A percentile compares a stretch with the other conserved stretches of the same genome.
These are phyloP conservation scores for Zygogramma bicolorata DNA, from an alignment of 2,888 invertebrate genomes.

Conservation along the genomic window DNA sequence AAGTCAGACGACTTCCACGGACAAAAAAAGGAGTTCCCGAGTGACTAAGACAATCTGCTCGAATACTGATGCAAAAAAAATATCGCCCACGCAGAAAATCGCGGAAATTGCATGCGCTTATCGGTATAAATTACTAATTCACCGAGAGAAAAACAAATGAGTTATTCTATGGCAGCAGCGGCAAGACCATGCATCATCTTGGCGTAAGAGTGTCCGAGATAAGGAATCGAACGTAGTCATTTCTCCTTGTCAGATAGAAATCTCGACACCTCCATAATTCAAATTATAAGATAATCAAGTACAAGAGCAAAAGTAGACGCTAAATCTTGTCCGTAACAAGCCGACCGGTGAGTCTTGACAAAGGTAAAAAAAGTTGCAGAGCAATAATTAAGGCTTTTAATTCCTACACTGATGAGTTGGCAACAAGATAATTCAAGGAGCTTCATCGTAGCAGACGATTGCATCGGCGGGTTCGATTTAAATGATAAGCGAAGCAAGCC, in stretches of 20 bases:
- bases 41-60: no score
- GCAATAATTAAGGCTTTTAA: constrained; percentile 10
- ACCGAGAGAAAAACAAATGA: constrained; percentile 28
- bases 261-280: constrained; percentile 47
- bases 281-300: constrained; percentile 47
- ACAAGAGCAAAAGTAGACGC: constrained; percentile 23
- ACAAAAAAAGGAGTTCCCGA: no score
- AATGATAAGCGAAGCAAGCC: neutral
- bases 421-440: constrained; percentile 7
- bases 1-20: no score
- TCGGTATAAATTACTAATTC: constrained; percentile 25
- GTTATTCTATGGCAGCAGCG: constrained; percentile 18
- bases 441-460: neutral
- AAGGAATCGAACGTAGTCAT: constrained; percentile 41
- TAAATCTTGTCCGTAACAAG: constrained; percentile 31
- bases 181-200: constrained; percentile 34
- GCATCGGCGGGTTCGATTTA: neutral
- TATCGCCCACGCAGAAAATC: neutral
- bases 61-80: no score
- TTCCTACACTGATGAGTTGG: constrained; percentile 1
- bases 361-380: constrained; percentile 5
- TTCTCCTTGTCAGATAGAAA: constrained; percentile 39
- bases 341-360: constrained; percentile 6
- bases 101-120: neutral
- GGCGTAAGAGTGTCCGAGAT: constrained; percentile 41